A percentile compares a stretch with the other conserved stretches of the same genome.
These are phyloP conservation scores for Microcebus ravelobensis DNA, from an alignment of 2,113 vertebrate species.

Conservation along the genomic window DNA sequence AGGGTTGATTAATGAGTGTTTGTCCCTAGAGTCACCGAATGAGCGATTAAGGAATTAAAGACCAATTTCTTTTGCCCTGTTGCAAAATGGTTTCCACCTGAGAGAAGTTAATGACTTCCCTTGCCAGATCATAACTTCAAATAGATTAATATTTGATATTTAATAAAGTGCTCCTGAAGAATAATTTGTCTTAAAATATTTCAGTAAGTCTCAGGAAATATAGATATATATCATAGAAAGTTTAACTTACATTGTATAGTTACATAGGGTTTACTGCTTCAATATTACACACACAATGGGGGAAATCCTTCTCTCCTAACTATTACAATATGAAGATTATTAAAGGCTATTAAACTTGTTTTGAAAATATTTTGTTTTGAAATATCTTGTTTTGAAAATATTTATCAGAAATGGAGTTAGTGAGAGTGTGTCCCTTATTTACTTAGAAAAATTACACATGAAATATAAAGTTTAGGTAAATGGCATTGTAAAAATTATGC, in stretches of 20 bases:
- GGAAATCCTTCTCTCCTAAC: not conserved
- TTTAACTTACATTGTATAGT: not conserved
- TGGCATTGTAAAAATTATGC: not conserved
- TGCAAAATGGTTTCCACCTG: not conserved
- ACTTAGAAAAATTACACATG: not conserved
- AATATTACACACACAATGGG: not conserved
- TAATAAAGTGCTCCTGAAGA: not conserved
- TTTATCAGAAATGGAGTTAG: not conserved
- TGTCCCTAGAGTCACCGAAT: not conserved
- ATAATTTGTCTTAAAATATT: not conserved
- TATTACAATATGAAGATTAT: not conserved
- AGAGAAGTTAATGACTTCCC: not conserved
- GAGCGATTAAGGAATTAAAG: not conserved
- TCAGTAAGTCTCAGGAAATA: not conserved
- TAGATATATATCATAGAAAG: not conserved
- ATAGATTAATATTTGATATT: slow-evolving; percentile 38
- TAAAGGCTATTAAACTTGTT: not conserved
- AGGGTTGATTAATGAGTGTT: not conserved
- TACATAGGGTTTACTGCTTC: not conserved
- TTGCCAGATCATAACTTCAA: not conserved
- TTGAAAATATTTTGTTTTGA: slow-evolving; percentile 29
- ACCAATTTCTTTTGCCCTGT: not conserved
- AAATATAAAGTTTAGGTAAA: slow-evolving; percentile 6
- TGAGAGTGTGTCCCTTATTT: not conserved
- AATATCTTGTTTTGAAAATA: slow-evolving; percentile 34